These are phyloP conservation scores for Brachypodius melanocephalos DNA, from an alignment of 2,113 vertebrate genomes.

Conservation along the genomic window DNA sequence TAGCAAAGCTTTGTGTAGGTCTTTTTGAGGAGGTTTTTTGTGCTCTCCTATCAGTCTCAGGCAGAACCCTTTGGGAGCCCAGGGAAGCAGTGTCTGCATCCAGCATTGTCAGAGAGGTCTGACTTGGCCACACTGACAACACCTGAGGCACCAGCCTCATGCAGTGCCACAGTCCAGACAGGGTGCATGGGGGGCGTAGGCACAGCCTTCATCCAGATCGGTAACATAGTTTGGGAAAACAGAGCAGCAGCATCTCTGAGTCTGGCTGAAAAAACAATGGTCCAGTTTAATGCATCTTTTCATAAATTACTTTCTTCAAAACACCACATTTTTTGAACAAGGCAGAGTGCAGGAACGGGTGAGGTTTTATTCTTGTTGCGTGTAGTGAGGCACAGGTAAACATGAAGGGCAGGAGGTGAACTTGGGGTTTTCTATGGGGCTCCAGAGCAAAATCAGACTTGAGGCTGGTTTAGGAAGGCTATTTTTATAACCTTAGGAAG, in stretches of 20 bases:
- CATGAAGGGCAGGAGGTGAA: neutral
- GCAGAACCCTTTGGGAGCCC: neutral
- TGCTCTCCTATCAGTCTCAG: accelerated
- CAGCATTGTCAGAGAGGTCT: neutral
- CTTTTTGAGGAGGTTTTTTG: neutral
- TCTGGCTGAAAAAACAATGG: neutral
- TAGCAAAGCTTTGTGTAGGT: neutral
- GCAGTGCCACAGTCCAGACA: neutral
- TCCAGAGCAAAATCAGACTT: neutral
- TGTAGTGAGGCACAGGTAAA: neutral
- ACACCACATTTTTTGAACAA: neutral
- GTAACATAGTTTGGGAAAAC: neutral
- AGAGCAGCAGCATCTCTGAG: neutral
- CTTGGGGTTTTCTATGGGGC: neutral
- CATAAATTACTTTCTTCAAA: neutral
- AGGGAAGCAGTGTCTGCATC: neutral
- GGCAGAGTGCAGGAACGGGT: neutral
- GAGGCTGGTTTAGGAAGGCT: neutral
- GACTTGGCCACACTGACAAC: neutral
- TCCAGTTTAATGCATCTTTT: neutral
- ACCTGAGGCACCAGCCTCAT: neutral
- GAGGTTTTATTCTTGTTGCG: neutral
- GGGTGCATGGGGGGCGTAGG: accelerated
- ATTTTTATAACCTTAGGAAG: neutral
- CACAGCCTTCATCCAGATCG: neutral